These are phyloP conservation scores for Auanema freiburgensis DNA, from an alignment of 2,888 invertebrate species.

Conservation along the genomic window DNA sequence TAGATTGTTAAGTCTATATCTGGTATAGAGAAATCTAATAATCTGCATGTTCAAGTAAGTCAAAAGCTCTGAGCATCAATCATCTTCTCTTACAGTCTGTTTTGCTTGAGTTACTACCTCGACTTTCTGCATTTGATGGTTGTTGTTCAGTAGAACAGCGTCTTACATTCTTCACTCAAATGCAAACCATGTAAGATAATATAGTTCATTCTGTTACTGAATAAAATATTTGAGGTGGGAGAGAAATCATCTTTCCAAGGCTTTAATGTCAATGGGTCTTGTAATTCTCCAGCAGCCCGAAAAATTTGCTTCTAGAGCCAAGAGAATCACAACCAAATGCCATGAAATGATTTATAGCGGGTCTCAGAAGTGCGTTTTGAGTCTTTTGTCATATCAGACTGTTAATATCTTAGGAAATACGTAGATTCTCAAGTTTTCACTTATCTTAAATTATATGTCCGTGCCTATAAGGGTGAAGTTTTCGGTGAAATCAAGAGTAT, in stretches of 20 bases:
- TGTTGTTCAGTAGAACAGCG: conserved; percentile 22
- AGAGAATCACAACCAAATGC: neutral
- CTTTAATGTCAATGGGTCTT: conserved; percentile 39
- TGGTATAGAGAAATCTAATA: conserved; percentile 76
- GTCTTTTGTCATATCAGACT: too few species aligned
- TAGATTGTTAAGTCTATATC: conserved; percentile 66
- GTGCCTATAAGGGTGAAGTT: conserved; percentile 78
- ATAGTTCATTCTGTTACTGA: neutral
- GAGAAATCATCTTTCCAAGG: conserved; percentile 6
- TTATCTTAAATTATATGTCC: conserved; percentile 86
- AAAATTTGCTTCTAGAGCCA: conserved; percentile 1
- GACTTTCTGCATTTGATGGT: conserved; percentile 32
- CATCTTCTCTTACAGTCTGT: conserved; percentile 75
- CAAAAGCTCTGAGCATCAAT: conserved; percentile 4
- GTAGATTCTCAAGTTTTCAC: conserved; percentile 88
- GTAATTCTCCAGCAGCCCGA: conserved; percentile 31
- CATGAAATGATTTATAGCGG: conserved; percentile 1
- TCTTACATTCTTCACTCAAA: conserved; percentile 19
- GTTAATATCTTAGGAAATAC: conserved; percentile 16
- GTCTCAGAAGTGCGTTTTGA: neutral
- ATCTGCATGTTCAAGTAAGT: conserved; percentile 71
- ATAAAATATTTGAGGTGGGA: too few species aligned
- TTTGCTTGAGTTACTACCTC: conserved; percentile 82
- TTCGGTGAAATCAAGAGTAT: conserved; percentile 75
- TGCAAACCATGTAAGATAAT: conserved; percentile 21